Percentiles rank a stretch among this genome's conserved stretches.
These are phyloP conservation scores for Drosophila villosipedis DNA, from an alignment of 2,888 invertebrate species.

Conservation along the genomic window DNA sequence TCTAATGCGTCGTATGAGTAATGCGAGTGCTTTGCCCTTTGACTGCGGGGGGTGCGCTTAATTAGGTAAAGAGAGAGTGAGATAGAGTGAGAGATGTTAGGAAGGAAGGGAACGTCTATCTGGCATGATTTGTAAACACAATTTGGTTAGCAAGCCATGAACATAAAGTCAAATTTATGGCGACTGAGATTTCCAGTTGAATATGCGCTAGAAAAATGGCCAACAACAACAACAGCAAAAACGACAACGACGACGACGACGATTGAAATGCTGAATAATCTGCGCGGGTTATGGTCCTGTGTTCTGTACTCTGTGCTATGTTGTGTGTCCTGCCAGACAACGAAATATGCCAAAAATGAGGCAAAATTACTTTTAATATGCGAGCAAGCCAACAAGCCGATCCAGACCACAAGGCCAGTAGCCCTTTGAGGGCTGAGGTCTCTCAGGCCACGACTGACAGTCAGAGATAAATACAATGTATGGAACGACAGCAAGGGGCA, in stretches of 20 bases:
- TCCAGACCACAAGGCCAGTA: constrained; percentile 17
- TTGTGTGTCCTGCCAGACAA: constrained; percentile 46
- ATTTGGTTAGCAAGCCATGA: constrained; percentile 75
- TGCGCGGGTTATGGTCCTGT: constrained; percentile 52
- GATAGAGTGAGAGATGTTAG: neutral
- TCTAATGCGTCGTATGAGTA: constrained; percentile 77
- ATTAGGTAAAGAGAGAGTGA: constrained; percentile 51
- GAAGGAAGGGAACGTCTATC: constrained; percentile 23
- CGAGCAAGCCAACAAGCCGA: constrained; percentile 28
- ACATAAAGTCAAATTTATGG: constrained; percentile 81
- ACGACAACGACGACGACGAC: constrained; percentile 13
- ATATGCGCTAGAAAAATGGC: constrained; percentile 54
- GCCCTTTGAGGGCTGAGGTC: constrained; percentile 7
- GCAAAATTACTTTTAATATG: constrained; percentile 78
- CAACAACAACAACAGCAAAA: constrained; percentile 11
- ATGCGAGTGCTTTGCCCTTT: constrained; percentile 67
- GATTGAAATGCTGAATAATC: constrained; percentile 76
- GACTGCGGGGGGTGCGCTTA: constrained; percentile 35
- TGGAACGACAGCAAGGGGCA: constrained; percentile 30
- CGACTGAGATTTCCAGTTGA: constrained; percentile 69
- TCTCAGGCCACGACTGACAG: constrained; percentile 52
- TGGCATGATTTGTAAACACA: constrained; percentile 76
- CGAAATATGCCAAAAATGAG: constrained; percentile 76
- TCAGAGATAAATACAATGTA: constrained; percentile 73
- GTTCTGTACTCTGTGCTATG: constrained; percentile 5